Base-by-base conservation (phyloP, 2,888 invertebrate genomes). In the Cerceris rybyensis region DNA sequence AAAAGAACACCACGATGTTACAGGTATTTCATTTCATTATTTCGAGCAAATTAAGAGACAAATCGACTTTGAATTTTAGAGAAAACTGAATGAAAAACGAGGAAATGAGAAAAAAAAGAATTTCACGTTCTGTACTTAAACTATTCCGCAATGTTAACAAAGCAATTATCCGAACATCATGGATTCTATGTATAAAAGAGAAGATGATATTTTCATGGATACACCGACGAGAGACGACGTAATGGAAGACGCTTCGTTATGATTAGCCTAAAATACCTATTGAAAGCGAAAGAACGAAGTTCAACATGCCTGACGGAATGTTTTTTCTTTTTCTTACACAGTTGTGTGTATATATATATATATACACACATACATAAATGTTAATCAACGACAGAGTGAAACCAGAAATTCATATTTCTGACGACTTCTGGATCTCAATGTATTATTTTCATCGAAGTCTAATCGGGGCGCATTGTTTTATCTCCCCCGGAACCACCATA, bases 111-210 rank as follows among this genome's bases (percentile, higher is more conserved):
- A 67, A 66, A 55, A 39, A 43, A 16, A 9, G 43, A 68, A 46
- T 63, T 43, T 78, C 50, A 13, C 17, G 46, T 78, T 79, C 71
- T 79, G 80, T 80, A 80, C 80, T 80, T 80, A 80, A 80, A 65
- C 68, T 50, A 55, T 43, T 67, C 46, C 16, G 52, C 42, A 28
- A 39, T n/a, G n/a, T n/a, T n/a, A n/a, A n/a, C n/a, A 50, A 14
- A 63, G 52, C 13, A 63, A 63, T 52, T 63, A 11, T 41, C 61
- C 39, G 52, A 64, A 63, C 65, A 75, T 69, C 43, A 57, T 39
- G n/a, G 42, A 65, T 16, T 8, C 28, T 28, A 28, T 28, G 28
- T 28, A 4, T 28, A 28, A 28, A 46, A 13, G 13, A 28, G 14
- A 69, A 55, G 57, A 41, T 50, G 49, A 73, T 57, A 71, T 68